Evolutionary conservation across 2,888 invertebrate genomes (phyloP), one percentile per base, ranked within the genome.

Genomic region (Oligia fasciuncula): DNA sequence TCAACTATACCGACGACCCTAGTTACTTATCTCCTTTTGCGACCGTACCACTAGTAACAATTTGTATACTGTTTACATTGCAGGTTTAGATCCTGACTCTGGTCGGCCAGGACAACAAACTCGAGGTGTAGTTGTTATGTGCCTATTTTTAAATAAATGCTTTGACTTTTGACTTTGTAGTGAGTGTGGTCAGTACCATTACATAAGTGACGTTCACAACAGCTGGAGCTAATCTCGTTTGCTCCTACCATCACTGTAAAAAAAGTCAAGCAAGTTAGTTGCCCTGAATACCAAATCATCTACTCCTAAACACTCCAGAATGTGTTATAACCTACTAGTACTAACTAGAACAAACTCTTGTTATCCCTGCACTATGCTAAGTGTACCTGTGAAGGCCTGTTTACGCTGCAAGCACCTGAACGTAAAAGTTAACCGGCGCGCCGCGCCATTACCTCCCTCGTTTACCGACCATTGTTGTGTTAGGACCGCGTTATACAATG

Each of bases 381-480:
- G 62, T 73, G 67, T 74, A 72, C 84, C 76, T 73, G 83, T 54
- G 63, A 73, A 82, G 87, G 87, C 84, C 88, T 91, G 92, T 92
- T 93, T 91, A 91, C 91, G 81, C 84, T 70, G 79, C 81, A 83
- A 87, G 91, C 90, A 87, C 90, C 92, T 90, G 94, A 89, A 86
- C 90, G 92, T 90, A 87, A 90, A 91, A 92, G 92, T 92, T 92
- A 93, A 93, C 91, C 86, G 92, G 91, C 91, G 91, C 91, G 90
- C 84, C 93, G 93, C 91, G 88, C 93, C 94, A 94, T 95, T 95
- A 93, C 94, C 91, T 91, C 93, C 90, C 92, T 92, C 93, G 92
- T 92, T 93, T 91, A 90, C 91, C 90, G 91, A 89, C 90, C 90
- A 91, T 90, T 92, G 91, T 92, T 86, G 82, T 76, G 60, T 66